A percentile compares a stretch with the other conserved stretches of the same genome.
These are phyloP conservation scores for Tenthredo distinguenda DNA, from an alignment of 2,888 invertebrate genomes.

Conservation along the genomic window DNA sequence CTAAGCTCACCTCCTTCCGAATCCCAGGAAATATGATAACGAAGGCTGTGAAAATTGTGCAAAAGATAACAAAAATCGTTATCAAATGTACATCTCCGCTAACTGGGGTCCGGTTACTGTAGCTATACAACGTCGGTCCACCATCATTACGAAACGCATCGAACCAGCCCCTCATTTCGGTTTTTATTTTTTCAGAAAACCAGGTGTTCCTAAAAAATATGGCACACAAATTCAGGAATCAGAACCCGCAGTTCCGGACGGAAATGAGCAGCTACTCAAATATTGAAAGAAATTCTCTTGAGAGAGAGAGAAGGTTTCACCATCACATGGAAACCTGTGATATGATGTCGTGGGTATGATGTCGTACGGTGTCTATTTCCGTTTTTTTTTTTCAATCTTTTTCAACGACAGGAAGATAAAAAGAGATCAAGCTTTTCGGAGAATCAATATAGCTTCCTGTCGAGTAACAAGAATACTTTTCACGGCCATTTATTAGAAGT, in stretches of 20 bases:
- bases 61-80: slow-evolving; percentile 91
- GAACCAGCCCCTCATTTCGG: slow-evolving; percentile 96
- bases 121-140: slow-evolving; percentile 97
- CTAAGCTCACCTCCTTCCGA: slow-evolving; percentile 88
- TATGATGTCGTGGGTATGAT: no score
- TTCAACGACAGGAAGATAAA: background rate
- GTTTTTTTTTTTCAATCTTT: background rate
- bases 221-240: background rate
- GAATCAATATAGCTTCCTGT: background rate
- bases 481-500: background rate
- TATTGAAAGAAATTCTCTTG: background rate
- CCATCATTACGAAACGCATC: slow-evolving; percentile 98
- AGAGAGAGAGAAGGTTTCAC: background rate
- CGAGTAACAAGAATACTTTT: background rate
- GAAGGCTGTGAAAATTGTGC: slow-evolving; percentile 96
- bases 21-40: slow-evolving; percentile 97
- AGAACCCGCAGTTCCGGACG: background rate
- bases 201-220: background rate
- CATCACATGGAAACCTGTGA: background rate
- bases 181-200: slow-evolving; percentile 55
- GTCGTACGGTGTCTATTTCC: background rate
- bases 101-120: slow-evolving; percentile 96
- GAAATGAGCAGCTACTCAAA: slow-evolving; percentile 28
- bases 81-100: slow-evolving; percentile 95
- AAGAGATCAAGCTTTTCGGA: slow-evolving; percentile 18